Evolutionary conservation across 2,888 invertebrate species (phyloP).

Genomic region (Caenorhabditis sp.): DNA sequence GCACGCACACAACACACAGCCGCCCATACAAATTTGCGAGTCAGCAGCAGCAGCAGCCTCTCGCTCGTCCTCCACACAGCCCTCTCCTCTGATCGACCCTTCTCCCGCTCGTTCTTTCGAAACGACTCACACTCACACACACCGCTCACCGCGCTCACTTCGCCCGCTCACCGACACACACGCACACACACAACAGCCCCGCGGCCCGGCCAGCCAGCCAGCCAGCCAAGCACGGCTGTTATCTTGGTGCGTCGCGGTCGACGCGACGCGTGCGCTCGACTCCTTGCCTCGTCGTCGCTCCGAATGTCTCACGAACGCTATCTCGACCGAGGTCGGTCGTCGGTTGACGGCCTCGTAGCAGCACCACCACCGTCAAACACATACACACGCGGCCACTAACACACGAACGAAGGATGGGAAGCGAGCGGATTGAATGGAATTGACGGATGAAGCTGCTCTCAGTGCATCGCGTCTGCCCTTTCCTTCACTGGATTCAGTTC

Average conservation of each 20-base stretch:
- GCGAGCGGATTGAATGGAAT: constrained; percentile 8
- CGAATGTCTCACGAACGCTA: constrained; percentile 55
- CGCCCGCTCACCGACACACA: constrained; percentile 37
- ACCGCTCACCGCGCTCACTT: constrained; percentile 28
- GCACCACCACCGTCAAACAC: constrained; percentile 38
- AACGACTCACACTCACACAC: constrained; percentile 25
- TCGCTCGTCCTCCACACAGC: constrained; percentile 28
- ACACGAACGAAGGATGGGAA: constrained; percentile 25
- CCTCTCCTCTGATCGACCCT: constrained; percentile 24
- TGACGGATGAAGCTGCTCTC: background rate
- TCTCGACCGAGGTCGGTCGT: constrained; percentile 55
- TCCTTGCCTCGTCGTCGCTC: constrained; percentile 52
- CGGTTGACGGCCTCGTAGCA: constrained; percentile 44
- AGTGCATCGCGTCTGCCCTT: background rate
- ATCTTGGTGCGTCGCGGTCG: constrained; percentile 50
- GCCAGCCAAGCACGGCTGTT: constrained; percentile 50
- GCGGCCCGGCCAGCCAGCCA: constrained; percentile 8
- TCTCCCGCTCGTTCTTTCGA: constrained; percentile 32
- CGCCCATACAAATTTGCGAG: constrained; percentile 52
- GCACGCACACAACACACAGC: constrained; percentile 38
- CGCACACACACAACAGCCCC: background rate
- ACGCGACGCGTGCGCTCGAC: constrained; percentile 47
- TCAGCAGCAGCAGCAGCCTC: constrained; percentile 41
- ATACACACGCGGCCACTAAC: constrained; percentile 33
- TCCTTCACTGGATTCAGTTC: background rate